Conservation (phyloP, 1,140 invertebrate species). For the Stegodyphus dumicola region DNA sequence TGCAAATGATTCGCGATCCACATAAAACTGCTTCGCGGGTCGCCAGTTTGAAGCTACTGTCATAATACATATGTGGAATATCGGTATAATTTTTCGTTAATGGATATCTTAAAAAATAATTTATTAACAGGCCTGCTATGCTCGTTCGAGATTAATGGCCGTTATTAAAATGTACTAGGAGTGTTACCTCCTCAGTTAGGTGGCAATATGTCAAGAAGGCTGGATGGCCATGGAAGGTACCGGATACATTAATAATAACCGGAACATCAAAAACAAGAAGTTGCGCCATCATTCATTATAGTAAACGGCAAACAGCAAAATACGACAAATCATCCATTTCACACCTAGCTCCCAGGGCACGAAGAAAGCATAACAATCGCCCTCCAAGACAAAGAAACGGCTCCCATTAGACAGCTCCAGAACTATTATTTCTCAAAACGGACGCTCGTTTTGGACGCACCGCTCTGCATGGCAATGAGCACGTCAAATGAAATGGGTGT, state of each 20-base stretch:
- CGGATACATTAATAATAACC: neutral
- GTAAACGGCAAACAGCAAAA: neutral
- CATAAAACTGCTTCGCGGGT: too few species aligned
- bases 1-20: too few species aligned
- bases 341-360: neutral
- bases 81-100: too few species aligned
- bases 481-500: constrained; percentile 8
- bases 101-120: too few species aligned
- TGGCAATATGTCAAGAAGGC: neutral
- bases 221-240: neutral
- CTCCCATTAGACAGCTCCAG: constrained; percentile 2
- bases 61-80: too few species aligned
- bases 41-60: too few species aligned
- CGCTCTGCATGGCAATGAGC: neutral
- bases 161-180: too few species aligned
- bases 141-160: too few species aligned
- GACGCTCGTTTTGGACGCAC: neutral
- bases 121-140: too few species aligned
- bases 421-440: neutral
- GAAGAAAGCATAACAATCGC: neutral
- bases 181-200: neutral
- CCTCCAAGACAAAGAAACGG: constrained; percentile 1
- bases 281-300: neutral
- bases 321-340: constrained; percentile 1
- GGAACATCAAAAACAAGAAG: neutral